Percentiles rank a stretch among this genome's conserved stretches.
phyloP scores from a whole-genome alignment of 2,797 vertebrate species.

The Ptychadena robeensis region DNA sequence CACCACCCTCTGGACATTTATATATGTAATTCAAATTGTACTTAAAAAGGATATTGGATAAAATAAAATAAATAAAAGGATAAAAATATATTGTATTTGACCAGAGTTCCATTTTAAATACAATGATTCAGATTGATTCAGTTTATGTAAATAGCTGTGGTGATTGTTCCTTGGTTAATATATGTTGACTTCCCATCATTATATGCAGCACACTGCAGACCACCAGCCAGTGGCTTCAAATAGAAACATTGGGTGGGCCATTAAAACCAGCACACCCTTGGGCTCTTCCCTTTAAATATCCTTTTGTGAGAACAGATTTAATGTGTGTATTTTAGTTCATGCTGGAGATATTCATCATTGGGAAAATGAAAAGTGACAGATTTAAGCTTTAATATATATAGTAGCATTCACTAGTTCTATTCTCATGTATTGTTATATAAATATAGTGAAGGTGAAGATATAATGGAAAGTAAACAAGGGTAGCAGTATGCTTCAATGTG shows the following conservation, averaged over 20 bases:
- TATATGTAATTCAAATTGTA: too few species aligned
- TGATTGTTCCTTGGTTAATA: neutral
- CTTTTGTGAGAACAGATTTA: neutral
- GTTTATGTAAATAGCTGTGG: neutral
- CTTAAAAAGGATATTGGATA: too few species aligned
- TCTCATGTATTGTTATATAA: neutral
- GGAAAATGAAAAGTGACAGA: neutral
- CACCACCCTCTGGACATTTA: too few species aligned
- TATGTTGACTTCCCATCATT: neutral
- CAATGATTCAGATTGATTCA: neutral
- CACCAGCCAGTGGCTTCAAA: neutral
- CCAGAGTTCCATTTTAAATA: too few species aligned
- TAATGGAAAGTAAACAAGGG: conserved; percentile 14
- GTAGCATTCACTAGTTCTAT: neutral
- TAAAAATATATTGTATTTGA: too few species aligned
- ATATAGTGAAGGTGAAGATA: neutral
- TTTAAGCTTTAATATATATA: neutral
- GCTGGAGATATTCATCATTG: neutral
- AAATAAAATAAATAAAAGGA: too few species aligned
- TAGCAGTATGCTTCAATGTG: neutral
- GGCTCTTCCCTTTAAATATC: neutral
- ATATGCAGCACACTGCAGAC: neutral
- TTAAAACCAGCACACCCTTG: neutral
- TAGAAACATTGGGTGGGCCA: neutral
- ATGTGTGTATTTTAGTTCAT: neutral